Evolutionary conservation across 1,140 invertebrate species (phyloP).

Genomic region (Coptotermes formosanus): DNA sequence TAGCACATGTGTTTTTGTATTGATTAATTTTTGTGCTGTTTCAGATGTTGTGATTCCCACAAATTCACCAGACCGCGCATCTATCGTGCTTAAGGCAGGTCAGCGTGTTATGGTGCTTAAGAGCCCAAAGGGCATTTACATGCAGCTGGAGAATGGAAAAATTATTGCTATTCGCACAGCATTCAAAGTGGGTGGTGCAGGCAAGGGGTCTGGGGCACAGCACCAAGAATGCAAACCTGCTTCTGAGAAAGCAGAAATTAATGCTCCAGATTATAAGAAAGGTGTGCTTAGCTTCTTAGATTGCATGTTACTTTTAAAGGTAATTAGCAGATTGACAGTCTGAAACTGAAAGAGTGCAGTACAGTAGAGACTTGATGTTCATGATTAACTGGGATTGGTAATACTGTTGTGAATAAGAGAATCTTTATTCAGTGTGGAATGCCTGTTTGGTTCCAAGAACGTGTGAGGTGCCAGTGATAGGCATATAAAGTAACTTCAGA

Average conservation of each 20-base stretch:
- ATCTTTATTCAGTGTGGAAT: no score
- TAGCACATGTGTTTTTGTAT: no score
- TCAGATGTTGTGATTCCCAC: constrained; percentile 91
- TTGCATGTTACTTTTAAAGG: neutral
- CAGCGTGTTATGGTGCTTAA: constrained; percentile 92
- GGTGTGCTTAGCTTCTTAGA: neutral
- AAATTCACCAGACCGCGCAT: constrained; percentile 79
- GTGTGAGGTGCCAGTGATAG: no score
- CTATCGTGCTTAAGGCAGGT: constrained; percentile 83
- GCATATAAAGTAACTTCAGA: no score
- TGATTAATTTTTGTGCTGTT: constrained; percentile 34
- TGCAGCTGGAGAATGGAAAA: constrained; percentile 92
- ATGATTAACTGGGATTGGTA: neutral
- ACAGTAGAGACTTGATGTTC: no score
- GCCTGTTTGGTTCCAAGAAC: no score
- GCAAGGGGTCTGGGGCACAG: constrained; percentile 38
- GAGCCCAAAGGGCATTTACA: constrained; percentile 92
- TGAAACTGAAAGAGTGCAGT: neutral
- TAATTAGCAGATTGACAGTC: neutral
- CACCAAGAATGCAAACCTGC: constrained; percentile 23
- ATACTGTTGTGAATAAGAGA: neutral
- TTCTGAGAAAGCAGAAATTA: constrained; percentile 24
- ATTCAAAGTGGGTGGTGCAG: constrained; percentile 58
- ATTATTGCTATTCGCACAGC: constrained; percentile 90
- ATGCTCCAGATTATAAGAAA: constrained; percentile 30